Base-by-base conservation (phyloP, 2,797 vertebrate species). In the Coendou prehensilis region DNA sequence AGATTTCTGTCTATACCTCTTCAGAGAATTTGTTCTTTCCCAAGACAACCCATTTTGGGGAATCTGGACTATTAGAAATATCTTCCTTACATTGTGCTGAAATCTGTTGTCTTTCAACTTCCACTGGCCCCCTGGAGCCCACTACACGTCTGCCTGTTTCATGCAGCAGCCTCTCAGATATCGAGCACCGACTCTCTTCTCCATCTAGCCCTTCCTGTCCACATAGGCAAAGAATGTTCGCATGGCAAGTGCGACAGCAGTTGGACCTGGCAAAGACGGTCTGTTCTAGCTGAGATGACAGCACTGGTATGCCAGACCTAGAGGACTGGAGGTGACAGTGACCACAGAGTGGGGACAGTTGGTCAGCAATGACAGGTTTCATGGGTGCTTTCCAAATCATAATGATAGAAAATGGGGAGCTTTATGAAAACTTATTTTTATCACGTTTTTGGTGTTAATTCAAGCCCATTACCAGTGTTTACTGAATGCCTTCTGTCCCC, bases 391-490 rank as follows among this genome's bases (percentile, higher is more conserved):
- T 81, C 56, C 64, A 63, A 30, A 50, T 17, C 14, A 10, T 54
- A 14, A 13, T 52, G 22, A 57, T 26, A 57, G 59, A 64, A 90
- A 85, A 54, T 20, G 41, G 67, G 69, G 26, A 63, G 47, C 78
- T 56, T 84, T 56, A 47, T 90, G 54, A 87, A 85, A 59, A 64
- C 15, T 67, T 50, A 33, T 18, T 82, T 81, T 88, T 87, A 56
- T 22, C 47, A 4, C 9, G 67, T 85, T 81, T 57, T 41, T 64
- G 33, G 11, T 75, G 45, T 82, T 69, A 45, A 84, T 7, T 75
- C 26, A n/a, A 57, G 11, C 56, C 33, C 6, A 3, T 76, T 13
- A 28, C 47, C 37, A 45, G 75, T 33, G 14, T 69, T 90, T 57
- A 26, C 89, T 52, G 67, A 78, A 23, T 37, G 22, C 33, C 63